Evolutionary conservation across 2,888 invertebrate species (phyloP).

Genomic region (Conomelus anceps): DNA sequence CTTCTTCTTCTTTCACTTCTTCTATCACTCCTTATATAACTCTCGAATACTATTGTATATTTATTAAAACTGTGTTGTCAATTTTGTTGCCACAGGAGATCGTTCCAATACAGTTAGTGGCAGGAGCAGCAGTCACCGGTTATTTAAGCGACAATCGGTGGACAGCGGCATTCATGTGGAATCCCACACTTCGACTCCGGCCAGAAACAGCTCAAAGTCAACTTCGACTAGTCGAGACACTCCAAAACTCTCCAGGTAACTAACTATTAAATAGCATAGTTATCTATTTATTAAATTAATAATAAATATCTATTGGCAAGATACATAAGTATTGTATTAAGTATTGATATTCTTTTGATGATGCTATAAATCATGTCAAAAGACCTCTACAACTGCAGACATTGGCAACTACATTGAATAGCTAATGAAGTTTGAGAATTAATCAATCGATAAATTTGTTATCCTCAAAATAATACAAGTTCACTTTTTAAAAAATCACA

Average conservation of each 20-base stretch:
- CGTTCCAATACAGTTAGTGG: neutral
- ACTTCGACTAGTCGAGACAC: conserved; percentile 38
- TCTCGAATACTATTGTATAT: neutral
- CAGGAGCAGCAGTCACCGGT: conserved; percentile 37
- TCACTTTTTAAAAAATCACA: too few species aligned
- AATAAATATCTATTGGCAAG: too few species aligned
- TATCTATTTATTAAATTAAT: too few species aligned
- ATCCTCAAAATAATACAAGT: too few species aligned
- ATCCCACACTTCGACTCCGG: neutral
- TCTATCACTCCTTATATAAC: too few species aligned
- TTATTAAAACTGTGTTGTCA: neutral
- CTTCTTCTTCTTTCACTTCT: neutral
- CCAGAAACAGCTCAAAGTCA: neutral
- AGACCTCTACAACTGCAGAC: too few species aligned
- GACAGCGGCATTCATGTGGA: conserved; percentile 71
- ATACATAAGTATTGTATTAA: too few species aligned
- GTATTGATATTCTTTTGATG: too few species aligned
- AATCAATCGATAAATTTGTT: too few species aligned
- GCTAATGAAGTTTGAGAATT: too few species aligned
- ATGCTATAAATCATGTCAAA: too few species aligned
- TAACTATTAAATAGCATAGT: conserved; percentile 4
- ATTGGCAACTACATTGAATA: too few species aligned
- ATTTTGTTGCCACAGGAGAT: neutral
- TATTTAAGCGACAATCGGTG: conserved; percentile 67
- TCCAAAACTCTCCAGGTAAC: conserved; percentile 45